Percentiles rank a stretch among this genome's conserved stretches.
Conservation (phyloP, 2,113 vertebrate species). For the Balaeniceps rex region DNA sequence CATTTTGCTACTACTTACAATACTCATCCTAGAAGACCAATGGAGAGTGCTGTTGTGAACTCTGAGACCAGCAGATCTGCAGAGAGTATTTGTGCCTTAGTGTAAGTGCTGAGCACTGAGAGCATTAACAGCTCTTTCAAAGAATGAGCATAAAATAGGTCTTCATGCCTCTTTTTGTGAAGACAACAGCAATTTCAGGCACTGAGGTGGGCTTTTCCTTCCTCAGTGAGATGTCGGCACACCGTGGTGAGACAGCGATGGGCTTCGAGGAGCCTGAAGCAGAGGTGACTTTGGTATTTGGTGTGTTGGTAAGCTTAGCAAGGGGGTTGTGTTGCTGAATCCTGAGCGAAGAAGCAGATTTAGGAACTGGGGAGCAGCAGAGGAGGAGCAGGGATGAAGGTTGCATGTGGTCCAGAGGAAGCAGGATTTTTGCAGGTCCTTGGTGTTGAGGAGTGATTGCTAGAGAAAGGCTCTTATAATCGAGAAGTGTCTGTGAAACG, state of each 20-base stretch:
- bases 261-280: neutral
- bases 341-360: neutral
- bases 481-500: neutral
- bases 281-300: neutral
- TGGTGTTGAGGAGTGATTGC: neutral
- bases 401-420: neutral
- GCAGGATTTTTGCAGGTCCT: neutral
- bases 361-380: neutral
- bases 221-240: neutral
- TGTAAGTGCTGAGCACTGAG: neutral
- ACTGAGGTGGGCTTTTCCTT: neutral
- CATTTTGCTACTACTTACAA: neutral
- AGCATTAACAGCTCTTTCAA: neutral
- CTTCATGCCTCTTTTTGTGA: neutral
- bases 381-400: neutral
- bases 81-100: neutral
- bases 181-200: neutral
- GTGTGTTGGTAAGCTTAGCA: neutral
- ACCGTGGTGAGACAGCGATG: fast-evolving
- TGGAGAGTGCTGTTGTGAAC: neutral
- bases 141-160: neutral
- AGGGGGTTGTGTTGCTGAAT: neutral
- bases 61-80: neutral
- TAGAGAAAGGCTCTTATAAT: neutral
- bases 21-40: neutral